Evolutionary conservation across 2,888 invertebrate species (phyloP), one percentile per base, ranked within the genome.

Genomic region (Rambutsinella grinnellia): DNA sequence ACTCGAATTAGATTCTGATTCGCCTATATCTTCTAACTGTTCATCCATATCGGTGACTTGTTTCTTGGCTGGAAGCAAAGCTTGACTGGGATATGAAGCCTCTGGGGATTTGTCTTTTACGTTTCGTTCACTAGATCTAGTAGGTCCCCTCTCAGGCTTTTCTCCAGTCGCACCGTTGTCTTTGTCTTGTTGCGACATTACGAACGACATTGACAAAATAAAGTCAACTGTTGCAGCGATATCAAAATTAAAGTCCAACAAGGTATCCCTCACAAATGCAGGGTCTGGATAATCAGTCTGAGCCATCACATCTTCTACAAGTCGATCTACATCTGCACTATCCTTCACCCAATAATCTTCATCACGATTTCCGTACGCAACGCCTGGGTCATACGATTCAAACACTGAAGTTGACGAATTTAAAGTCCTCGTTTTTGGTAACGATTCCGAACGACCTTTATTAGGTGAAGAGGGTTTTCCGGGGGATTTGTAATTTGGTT

Each of bases 281-380:
- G 81, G 72, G 71, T 85, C 85, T 6, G 80, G 80, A 65, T 83
- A 85, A 54, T 83, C 84, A 13, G 85, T 84, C 66, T 83, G 81
- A 15, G 82, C 78, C 79, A 85, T 84, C 3, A 84, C 82, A 49
- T 84, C 81, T 62, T 79, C 77, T 21, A 83, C 84, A 3, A 83
- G 65, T n/a, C 82, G 81, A 6, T 79, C 81, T 21, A 81, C 69
- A 62, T 81, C 82, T 6, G 71, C 53, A 51, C 23, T 58, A 49
- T 82, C 79, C 49, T 81, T 79, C 0, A 81, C 79, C 80, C 80
- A 81, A 21, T 70, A 81, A 54, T 81, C 81, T 67, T 81, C 81
- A 60, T 80, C 82, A 54, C 82, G 44, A 46, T 61, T 49, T 1
- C 76, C 67, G 47, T 70, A 78, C 5, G 71, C 62, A 0, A 21